Evolutionary conservation across 1,140 invertebrate genomes (phyloP).

Genomic region (Lasaia peninsularis): DNA sequence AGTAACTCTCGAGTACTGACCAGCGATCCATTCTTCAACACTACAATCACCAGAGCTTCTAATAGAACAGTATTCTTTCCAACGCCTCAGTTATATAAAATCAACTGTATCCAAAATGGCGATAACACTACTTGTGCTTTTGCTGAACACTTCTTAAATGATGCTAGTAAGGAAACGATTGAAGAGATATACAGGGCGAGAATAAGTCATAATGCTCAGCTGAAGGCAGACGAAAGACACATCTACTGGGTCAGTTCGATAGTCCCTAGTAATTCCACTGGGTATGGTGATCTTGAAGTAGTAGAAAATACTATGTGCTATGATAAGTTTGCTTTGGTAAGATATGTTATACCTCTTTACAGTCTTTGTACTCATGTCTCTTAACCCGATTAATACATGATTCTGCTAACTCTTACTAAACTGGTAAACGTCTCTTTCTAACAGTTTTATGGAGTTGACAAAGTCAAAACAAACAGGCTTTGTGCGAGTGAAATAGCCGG

Average conservation of each 20-base stretch:
- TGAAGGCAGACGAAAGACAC: slow-evolving; percentile 33
- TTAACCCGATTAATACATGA: no score
- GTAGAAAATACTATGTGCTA: slow-evolving; percentile 44
- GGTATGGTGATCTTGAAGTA: slow-evolving; percentile 40
- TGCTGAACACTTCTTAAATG: slow-evolving; percentile 42
- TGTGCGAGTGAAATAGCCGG: no score
- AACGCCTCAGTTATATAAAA: slow-evolving; percentile 61
- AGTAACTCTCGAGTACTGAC: slow-evolving; percentile 76
- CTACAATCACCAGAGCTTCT: slow-evolving; percentile 78
- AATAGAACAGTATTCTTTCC: slow-evolving; percentile 80
- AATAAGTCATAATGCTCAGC: slow-evolving; percentile 45
- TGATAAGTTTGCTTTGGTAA: slow-evolving; percentile 46
- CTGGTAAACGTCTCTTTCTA: no score
- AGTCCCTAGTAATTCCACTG: slow-evolving; percentile 30
- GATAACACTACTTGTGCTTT: slow-evolving; percentile 51
- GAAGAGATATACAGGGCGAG: slow-evolving; percentile 38
- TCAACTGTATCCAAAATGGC: slow-evolving; percentile 40
- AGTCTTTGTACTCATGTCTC: no score
- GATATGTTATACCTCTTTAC: not conserved
- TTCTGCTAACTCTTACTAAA: no score
- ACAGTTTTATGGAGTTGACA: no score
- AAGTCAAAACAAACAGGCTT: no score
- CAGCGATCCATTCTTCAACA: slow-evolving; percentile 79
- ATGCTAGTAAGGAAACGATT: slow-evolving; percentile 29
- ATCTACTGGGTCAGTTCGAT: slow-evolving; percentile 50